These are phyloP conservation scores for Holocentrus rufus DNA, from an alignment of 2,797 vertebrate species.

Conservation along the genomic window DNA sequence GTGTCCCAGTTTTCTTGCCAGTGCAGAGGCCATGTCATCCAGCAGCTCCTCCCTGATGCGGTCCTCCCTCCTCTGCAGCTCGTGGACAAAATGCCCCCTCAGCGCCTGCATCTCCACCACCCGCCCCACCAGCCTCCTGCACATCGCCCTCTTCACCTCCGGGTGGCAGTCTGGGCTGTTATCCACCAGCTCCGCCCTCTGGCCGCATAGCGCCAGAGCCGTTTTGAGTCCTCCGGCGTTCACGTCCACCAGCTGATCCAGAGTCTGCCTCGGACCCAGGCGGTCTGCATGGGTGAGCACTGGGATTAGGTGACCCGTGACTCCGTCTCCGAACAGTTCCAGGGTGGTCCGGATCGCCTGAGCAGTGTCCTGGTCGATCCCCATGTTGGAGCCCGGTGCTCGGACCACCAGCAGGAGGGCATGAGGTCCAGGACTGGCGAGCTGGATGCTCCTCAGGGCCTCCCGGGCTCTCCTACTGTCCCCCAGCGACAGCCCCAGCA, in stretches of 20 bases:
- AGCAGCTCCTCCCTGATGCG: slow-evolving; percentile 71
- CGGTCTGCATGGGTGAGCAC: slow-evolving; percentile 66
- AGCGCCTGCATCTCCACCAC: slow-evolving; percentile 61
- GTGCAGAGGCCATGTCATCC: slow-evolving; percentile 65
- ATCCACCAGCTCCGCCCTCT: slow-evolving; percentile 71
- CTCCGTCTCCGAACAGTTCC: slow-evolving; percentile 67
- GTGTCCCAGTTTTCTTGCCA: slow-evolving; percentile 65
- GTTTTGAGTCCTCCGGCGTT: slow-evolving; percentile 51
- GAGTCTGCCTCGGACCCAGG: slow-evolving; percentile 12
- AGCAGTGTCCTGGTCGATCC: slow-evolving; percentile 22
- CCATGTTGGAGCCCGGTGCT: slow-evolving; percentile 41
- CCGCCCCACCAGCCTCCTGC: slow-evolving; percentile 58
- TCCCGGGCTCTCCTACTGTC: slow-evolving; percentile 62
- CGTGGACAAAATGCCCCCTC: slow-evolving; percentile 72
- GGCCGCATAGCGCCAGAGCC: slow-evolving; percentile 54
- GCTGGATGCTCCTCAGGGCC: slow-evolving; percentile 76
- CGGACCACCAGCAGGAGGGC: slow-evolving; percentile 71
- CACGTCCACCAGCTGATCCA: slow-evolving; percentile 59
- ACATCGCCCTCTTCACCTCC: slow-evolving; percentile 27
- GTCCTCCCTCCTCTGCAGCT: slow-evolving; percentile 76
- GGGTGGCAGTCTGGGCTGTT: slow-evolving; percentile 35
- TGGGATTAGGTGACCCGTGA: slow-evolving; percentile 55
- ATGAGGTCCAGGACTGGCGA: slow-evolving; percentile 74
- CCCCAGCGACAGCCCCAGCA: slow-evolving; percentile 62
- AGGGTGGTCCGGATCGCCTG: slow-evolving; percentile 36